A percentile compares a stretch with the other conserved stretches of the same genome.
These are phyloP conservation scores for Rhagonycha lutea DNA, from an alignment of 2,888 invertebrate genomes.

Conservation along the genomic window DNA sequence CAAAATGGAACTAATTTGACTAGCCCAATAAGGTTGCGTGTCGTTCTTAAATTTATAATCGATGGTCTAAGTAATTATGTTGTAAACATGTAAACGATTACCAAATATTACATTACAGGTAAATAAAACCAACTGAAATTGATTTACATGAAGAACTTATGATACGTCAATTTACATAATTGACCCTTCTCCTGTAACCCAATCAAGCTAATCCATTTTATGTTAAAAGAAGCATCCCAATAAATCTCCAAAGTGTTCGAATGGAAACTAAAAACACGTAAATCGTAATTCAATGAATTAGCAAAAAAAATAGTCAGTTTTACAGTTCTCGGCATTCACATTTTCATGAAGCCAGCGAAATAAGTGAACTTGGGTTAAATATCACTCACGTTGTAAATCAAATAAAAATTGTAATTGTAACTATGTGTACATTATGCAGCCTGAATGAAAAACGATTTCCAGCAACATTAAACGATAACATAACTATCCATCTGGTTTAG, in stretches of 20 bases:
- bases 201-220: background rate
- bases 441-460: background rate
- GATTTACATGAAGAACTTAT: background rate
- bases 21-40: background rate
- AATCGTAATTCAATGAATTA: conserved; percentile 11
- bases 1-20: too few species aligned
- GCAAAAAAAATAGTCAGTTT: background rate
- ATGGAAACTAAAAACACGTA: conserved; percentile 5
- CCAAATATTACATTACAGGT: background rate
- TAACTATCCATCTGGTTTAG: background rate
- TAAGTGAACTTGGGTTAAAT: background rate
- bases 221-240: background rate
- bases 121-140: background rate
- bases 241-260: background rate
- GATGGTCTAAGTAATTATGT: background rate
- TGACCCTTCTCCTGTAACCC: background rate
- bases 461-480: background rate
- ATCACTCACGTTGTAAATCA: background rate
- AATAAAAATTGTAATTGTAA: background rate
- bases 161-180: background rate
- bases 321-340: background rate
- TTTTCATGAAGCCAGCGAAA: background rate
- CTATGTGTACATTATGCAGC: background rate
- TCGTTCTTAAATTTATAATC: background rate
- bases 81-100: background rate